phyloP scores from a whole-genome alignment of 2,888 invertebrate genomes.

The Calliphora vomitoria region DNA sequence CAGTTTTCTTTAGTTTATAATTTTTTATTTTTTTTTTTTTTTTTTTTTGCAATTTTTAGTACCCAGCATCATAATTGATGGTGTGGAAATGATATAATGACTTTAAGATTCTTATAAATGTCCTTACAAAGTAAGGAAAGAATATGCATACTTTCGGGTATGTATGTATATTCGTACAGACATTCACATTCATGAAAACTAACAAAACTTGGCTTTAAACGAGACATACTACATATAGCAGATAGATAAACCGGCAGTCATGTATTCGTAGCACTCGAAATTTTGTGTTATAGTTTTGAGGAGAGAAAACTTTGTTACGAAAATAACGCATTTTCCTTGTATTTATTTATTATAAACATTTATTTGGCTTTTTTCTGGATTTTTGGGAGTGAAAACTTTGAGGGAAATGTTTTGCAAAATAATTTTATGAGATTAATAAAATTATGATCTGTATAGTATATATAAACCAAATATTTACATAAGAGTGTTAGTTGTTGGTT shows the following conservation, averaged over 20 bases:
- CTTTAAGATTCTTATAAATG: constrained; percentile 64
- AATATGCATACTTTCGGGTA: not conserved
- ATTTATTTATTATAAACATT: not conserved
- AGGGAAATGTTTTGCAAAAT: not conserved
- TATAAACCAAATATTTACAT: not conserved
- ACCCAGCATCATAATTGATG: constrained; percentile 62
- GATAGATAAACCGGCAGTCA: constrained; percentile 14
- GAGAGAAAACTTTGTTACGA: not conserved
- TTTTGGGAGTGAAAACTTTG: not conserved
- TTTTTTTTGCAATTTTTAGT: not conserved
- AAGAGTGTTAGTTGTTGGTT: not conserved
- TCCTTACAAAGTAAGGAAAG: constrained; percentile 30
- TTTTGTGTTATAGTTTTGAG: constrained; percentile 27
- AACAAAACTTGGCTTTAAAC: not conserved
- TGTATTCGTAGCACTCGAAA: not conserved
- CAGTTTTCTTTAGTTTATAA: constrained; percentile 41
- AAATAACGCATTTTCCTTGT: not conserved
- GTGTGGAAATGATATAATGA: constrained; percentile 69
- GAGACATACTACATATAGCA: not conserved
- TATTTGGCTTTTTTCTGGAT: not conserved
- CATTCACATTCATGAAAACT: not conserved
- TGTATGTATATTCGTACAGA: constrained; percentile 6
- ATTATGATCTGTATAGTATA: not conserved
- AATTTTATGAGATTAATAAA: not conserved
- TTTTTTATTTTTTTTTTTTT: too few relatives aligned